Base-by-base conservation (phyloP, 1,140 invertebrate genomes). In the Cydia splendana region DNA sequence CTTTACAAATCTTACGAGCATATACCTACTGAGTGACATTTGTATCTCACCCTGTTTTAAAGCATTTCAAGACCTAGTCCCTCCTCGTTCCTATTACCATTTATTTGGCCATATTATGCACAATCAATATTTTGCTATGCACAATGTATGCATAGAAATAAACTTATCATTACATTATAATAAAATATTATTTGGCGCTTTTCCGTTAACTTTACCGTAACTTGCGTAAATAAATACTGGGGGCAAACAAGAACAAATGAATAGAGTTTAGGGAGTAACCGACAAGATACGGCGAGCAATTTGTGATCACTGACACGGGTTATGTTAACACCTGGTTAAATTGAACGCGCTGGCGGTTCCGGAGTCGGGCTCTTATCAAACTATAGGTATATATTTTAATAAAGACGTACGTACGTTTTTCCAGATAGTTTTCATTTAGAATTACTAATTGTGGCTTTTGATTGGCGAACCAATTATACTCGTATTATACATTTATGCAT, bases 231-330 rank as follows among this genome's bases (percentile, higher is more conserved):
- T 81, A 85, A 84, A 83, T 85, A 86, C 81, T 76, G 75, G 81
- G 81, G 78, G 78, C 85, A 86, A 88, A 87, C 84, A 80, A 84
- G 81, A 85, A 87, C 86, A 87, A 87, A 87, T 87, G 83, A 84
- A 84, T 86, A 85, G 78, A 85, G 86, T 87, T 85, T 85, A 88
- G 79, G 77, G 81, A 81, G 79, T 82, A 83, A 87, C 87, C 87
- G 84, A 86, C 79, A 83, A 81, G 87, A 81, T 81, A 84, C 80
- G 80, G 81, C 76, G 79, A 82, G 82, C 78, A 85, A 87, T 88
- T 87, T 88, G 87, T 86, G 88, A 87, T 87, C 85, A 81, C 79
- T 73, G 76, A 57, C 76, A 79, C 74, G 77, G 78, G 76, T 82
- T 77, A 80, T 62, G 77, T 81, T 84, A 78, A 74, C 83, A 86